Conservation (phyloP, 2,113 vertebrate genomes). For the Mirza zaza region DNA sequence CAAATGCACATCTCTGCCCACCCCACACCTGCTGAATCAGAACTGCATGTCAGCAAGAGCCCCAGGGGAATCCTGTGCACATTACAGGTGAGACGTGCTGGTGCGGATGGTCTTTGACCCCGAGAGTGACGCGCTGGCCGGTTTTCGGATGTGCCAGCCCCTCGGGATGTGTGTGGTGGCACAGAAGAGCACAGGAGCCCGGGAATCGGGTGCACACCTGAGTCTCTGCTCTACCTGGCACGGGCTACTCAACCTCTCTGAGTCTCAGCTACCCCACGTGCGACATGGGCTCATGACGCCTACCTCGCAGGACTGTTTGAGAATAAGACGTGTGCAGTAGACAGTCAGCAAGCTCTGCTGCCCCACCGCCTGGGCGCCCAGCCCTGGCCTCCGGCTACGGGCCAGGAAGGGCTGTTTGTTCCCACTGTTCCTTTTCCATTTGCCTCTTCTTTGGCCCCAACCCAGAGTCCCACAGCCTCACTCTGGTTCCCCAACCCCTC, state of each 20-base stretch:
- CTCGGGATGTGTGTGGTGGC: not conserved
- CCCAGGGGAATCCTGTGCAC: fast-evolving
- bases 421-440: no score
- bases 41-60: not conserved
- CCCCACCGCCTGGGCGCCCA: not conserved
- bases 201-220: not conserved
- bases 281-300: not conserved
- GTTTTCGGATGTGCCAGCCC: not conserved
- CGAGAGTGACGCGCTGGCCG: not conserved
- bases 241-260: not conserved
- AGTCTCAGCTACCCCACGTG: not conserved
- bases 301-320: not conserved
- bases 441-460: not conserved
- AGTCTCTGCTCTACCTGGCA: not conserved
- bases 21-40: not conserved
- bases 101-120: not conserved
- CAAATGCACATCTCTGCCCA: not conserved
- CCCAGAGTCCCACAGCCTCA: no score
- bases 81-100: not conserved
- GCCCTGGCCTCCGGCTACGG: not conserved
- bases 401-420: not conserved
- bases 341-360: not conserved
- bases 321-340: not conserved
- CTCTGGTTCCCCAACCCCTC: not conserved
- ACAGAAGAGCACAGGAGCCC: not conserved